phyloP scores from a whole-genome alignment of 1,140 invertebrate genomes.

The Lutraria rhynchaena region DNA sequence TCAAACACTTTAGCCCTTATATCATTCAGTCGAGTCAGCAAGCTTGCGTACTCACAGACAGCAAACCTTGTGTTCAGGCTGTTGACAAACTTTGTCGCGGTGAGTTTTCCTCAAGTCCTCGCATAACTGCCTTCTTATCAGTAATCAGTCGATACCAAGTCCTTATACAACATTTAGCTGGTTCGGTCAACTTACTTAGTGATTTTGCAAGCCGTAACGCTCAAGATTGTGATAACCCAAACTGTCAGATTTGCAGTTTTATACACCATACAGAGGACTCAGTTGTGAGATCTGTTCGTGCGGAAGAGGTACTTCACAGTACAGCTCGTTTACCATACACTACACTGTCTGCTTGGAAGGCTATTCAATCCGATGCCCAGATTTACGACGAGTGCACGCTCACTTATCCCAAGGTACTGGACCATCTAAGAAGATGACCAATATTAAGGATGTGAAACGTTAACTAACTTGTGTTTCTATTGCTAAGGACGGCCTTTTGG shows the following conservation, averaged over 20 bases:
- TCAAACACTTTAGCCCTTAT: slow-evolving; percentile 48
- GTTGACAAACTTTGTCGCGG: slow-evolving; percentile 59
- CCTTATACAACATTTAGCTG: slow-evolving; percentile 10
- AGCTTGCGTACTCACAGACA: slow-evolving; percentile 48
- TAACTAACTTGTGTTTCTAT: slow-evolving; percentile 60
- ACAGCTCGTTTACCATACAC: slow-evolving; percentile 47
- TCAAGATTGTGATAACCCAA: slow-evolving; percentile 19
- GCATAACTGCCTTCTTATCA: slow-evolving; percentile 57
- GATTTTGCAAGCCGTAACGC: slow-evolving; percentile 23
- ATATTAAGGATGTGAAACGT: slow-evolving; percentile 53
- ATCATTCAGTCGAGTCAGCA: slow-evolving; percentile 26
- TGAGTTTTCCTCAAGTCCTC: slow-evolving; percentile 61
- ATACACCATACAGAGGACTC: slow-evolving; percentile 1
- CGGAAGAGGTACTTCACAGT: slow-evolving; percentile 3
- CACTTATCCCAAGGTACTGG: slow-evolving; percentile 58
- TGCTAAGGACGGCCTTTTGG: slow-evolving; percentile 63
- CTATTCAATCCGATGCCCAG: slow-evolving; percentile 55
- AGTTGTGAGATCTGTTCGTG: slow-evolving; percentile 3
- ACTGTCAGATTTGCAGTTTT: slow-evolving; percentile 54
- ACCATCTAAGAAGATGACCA: slow-evolving; percentile 57
- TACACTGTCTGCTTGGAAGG: slow-evolving; percentile 42
- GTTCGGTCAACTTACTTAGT: slow-evolving; percentile 17
- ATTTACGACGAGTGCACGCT: slow-evolving; percentile 38
- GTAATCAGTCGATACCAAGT: slow-evolving; percentile 18
- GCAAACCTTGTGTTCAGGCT: slow-evolving; percentile 60